These are phyloP conservation scores for Amphipyra berbera DNA, from an alignment of 2,888 invertebrate genomes.

Conservation along the genomic window DNA sequence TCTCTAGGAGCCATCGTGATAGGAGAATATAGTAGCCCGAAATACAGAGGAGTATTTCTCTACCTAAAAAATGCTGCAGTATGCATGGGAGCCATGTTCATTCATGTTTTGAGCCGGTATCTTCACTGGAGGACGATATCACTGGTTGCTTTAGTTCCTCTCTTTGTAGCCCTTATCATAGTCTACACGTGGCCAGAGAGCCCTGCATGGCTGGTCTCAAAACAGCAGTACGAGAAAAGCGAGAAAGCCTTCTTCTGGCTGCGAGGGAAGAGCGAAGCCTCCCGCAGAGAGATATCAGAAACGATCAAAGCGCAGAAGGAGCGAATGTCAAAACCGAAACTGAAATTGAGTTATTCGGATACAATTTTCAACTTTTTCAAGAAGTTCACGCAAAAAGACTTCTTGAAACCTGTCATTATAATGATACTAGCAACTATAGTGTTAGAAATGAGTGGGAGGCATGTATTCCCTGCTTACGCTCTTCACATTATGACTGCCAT, in stretches of 20 bases:
- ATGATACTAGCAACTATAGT: constrained; percentile 61
- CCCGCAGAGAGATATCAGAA: constrained; percentile 62
- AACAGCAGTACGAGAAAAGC: constrained; percentile 47
- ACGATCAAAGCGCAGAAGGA: constrained; percentile 49
- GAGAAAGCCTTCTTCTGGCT: constrained; percentile 79
- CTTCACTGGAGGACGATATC: constrained; percentile 62
- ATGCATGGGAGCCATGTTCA: constrained; percentile 46
- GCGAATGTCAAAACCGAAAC: constrained; percentile 17
- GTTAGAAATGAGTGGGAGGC: constrained; percentile 68
- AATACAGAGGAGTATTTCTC: constrained; percentile 88
- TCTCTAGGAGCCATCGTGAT: constrained; percentile 78
- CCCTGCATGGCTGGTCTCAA: constrained; percentile 58
- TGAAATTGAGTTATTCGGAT: constrained; percentile 2
- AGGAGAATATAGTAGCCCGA: constrained; percentile 84
- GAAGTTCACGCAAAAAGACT: constrained; percentile 49
- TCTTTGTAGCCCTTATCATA: constrained; percentile 36
- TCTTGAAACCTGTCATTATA: constrained; percentile 64
- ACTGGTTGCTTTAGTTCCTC: constrained; percentile 52
- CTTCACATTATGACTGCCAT: constrained; percentile 64
- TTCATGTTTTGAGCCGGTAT: constrained; percentile 56
- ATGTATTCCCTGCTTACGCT: constrained; percentile 70
- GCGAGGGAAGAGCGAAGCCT: constrained; percentile 80
- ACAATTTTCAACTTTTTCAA: constrained; percentile 23
- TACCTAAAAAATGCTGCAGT: constrained; percentile 53
- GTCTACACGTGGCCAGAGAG: constrained; percentile 63